These are phyloP conservation scores for Neodiprion lecontei DNA, from an alignment of 1,140 invertebrate species.

Conservation along the genomic window DNA sequence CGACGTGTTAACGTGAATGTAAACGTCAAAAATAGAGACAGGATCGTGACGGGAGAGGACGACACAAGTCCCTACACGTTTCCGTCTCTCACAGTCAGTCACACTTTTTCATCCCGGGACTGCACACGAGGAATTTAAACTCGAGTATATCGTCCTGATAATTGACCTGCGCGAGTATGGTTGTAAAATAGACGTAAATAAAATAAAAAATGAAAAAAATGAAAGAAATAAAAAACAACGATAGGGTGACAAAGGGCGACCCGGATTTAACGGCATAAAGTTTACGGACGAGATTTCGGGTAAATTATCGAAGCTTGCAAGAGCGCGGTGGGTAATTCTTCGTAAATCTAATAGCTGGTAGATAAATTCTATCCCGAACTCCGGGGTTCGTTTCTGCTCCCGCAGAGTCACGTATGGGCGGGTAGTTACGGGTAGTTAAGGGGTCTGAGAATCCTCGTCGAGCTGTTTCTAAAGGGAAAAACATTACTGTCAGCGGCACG, in stretches of 20 bases:
- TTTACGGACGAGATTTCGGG: too few relatives aligned
- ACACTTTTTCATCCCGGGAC: too few relatives aligned
- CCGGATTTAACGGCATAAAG: too few relatives aligned
- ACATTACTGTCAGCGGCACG: conserved; percentile 32
- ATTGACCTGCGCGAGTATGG: neutral
- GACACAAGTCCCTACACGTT: too few relatives aligned
- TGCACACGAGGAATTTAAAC: neutral
- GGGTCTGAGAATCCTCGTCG: neutral
- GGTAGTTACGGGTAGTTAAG: conserved; percentile 9
- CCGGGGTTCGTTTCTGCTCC: conserved; percentile 3
- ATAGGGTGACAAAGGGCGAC: neutral
- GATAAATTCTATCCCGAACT: neutral
- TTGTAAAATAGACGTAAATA: neutral
- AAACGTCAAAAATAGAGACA: too few relatives aligned
- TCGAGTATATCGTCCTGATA: neutral
- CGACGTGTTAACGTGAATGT: too few relatives aligned
- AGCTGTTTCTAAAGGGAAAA: conserved; percentile 10
- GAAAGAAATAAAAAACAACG: neutral
- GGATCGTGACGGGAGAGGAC: neutral
- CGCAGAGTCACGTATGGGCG: conserved; percentile 8
- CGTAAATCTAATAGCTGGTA: neutral
- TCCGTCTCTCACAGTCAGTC: too few relatives aligned
- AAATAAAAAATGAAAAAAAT: neutral
- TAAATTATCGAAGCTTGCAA: neutral
- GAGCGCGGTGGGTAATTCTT: neutral